Percentiles rank a stretch among this genome's conserved stretches.
phyloP scores from a whole-genome alignment of 1,140 invertebrate genomes.

The Drosophila rufa region DNA sequence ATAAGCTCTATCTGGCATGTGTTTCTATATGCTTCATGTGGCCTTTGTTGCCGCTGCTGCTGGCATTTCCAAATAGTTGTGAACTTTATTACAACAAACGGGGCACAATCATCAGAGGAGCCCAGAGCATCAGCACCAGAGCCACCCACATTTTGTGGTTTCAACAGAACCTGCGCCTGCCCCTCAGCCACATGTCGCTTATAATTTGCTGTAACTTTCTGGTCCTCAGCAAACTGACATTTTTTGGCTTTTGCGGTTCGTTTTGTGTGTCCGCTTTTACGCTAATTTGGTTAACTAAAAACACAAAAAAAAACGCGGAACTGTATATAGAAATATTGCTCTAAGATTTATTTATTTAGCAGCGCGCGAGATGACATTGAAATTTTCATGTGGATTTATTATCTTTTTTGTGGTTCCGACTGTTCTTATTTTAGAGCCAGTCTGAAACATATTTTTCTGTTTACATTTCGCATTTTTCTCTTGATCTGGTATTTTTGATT shows the following conservation, averaged over 20 bases:
- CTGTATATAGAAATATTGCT: constrained; percentile 11
- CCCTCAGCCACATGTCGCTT: constrained; percentile 68
- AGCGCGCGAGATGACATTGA: constrained; percentile 43
- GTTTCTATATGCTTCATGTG: constrained; percentile 44
- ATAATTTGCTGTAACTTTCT: constrained; percentile 70
- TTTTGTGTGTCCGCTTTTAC: constrained; percentile 22
- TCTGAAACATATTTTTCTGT: constrained; percentile 41
- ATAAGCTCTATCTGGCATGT: constrained; percentile 77
- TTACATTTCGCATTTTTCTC: constrained; percentile 48
- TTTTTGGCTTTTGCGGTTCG: constrained; percentile 45
- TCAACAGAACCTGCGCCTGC: constrained; percentile 15
- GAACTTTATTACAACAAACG: constrained; percentile 67
- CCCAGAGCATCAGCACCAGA: constrained; percentile 18
- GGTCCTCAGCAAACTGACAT: constrained; percentile 63
- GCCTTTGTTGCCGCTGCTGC: constrained; percentile 46
- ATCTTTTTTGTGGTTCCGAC: constrained; percentile 25
- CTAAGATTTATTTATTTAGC: constrained; percentile 59
- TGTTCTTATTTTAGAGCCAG: constrained; percentile 20
- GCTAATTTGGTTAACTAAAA: constrained; percentile 29
- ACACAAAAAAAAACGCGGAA: not conserved
- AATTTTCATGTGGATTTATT: constrained; percentile 42
- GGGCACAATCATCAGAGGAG: constrained; percentile 10
- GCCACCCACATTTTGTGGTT: constrained; percentile 58
- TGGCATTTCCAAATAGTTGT: constrained; percentile 75
- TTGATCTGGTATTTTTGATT: constrained; percentile 57